These are phyloP conservation scores for Struthio camelus DNA, from an alignment of 2,113 vertebrate genomes.

Conservation along the genomic window DNA sequence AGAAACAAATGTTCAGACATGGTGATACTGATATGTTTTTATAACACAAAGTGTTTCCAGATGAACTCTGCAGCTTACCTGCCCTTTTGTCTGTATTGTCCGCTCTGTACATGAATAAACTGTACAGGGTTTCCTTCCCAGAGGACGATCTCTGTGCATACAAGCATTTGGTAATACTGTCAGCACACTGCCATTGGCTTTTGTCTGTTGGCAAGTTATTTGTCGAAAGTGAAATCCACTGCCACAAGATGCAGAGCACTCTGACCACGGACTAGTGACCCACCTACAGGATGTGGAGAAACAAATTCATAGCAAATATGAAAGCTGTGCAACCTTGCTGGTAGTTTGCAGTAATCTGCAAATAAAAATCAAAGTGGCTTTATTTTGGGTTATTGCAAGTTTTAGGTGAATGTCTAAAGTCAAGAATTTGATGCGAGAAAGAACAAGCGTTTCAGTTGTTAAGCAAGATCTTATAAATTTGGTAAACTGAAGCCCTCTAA, in stretches of 20 bases:
- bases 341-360: rapidly evolving
- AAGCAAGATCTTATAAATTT: neutral
- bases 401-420: neutral
- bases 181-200: conserved; percentile 44
- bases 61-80: conserved; percentile 59
- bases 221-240: conserved; percentile 77
- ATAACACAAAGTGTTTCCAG: rapidly evolving
- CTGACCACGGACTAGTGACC: conserved; percentile 78
- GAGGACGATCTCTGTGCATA: conserved; percentile 39
- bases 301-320: neutral
- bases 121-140: conserved; percentile 70
- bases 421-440: neutral
- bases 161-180: conserved; percentile 61
- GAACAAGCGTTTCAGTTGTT: neutral
- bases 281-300: conserved; percentile 74
- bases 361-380: neutral
- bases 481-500: neutral
- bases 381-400: neutral
- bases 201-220: conserved; percentile 76
- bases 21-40: rapidly evolving
- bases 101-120: conserved; percentile 66
- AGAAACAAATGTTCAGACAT: neutral
- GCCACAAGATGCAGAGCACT: conserved; percentile 84
- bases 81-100: conserved; percentile 58
- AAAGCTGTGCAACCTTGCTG: neutral